Base-by-base conservation (phyloP, 2,113 vertebrate species). In the Hucho hucho region DNA sequence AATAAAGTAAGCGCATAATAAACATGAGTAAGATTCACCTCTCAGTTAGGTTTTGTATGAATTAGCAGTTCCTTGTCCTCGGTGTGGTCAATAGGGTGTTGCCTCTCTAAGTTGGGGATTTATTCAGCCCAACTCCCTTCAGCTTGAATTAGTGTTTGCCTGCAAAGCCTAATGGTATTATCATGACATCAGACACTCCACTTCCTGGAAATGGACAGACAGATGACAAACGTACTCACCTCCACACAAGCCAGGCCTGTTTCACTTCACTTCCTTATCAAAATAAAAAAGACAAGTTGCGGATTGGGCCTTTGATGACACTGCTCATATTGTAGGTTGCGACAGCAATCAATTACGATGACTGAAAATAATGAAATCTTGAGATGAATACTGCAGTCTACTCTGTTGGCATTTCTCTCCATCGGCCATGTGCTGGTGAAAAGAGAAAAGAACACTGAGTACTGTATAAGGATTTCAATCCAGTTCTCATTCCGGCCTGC, bases 151-250 rank as follows among this genome's bases (percentile, higher is more conserved):
- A 90, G 87, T 86, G 72, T 22, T 80, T 3, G 26, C 74, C 84
- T 72, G 68, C 74, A 73, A 82, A 86, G 75, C 77, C 79, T 89
- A 87, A 87, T 87, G 83, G 64, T 80, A 88, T 92, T 89, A 89
- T 64, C 75, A 78, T 72, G 80, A 79, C 81, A 68, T 78, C 1
- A 14, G 29, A n/a, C 4, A 43, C 79, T 65, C 56, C 72, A 4
- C 64, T 73, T 67, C 58, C 69, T 69, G 58, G 32, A 43, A 37
- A 63, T 7, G 6, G 6, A 43, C 26, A 16, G 25, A 28, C 47
- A 37, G 64, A 16, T 53, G 47, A 53, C 47, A 53, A 16, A 53
- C 29, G 5, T 7, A 32, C 20, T 66, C 64, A 58, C 18, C 4
- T 5, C 56, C 18, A 58, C 20, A 6, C 58, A 59, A 56, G 49